Percentiles rank a stretch among this genome's conserved stretches.
phyloP scores from a whole-genome alignment of 2,797 vertebrate genomes.

The Allobates femoralis region DNA sequence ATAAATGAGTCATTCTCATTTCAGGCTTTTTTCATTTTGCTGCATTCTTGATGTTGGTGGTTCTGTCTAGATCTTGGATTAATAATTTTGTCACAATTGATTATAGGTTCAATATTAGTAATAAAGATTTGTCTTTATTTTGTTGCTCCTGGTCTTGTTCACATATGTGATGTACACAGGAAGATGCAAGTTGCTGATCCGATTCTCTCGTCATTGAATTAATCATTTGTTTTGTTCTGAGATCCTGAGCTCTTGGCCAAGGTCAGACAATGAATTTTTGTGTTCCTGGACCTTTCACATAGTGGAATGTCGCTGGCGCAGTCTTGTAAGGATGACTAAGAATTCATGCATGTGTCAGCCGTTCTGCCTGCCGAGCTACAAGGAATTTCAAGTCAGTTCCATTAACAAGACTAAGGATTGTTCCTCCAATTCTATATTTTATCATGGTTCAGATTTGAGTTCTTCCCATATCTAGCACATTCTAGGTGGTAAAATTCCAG shows the following conservation, averaged over 20 bases:
- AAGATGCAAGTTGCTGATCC: conserved; percentile 40
- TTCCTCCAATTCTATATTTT: background rate
- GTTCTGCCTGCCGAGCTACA: conserved; percentile 36
- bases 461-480: background rate
- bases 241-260: conserved; percentile 46
- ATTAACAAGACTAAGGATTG: conserved; percentile 20
- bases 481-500: background rate
- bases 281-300: conserved; percentile 54
- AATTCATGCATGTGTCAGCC: conserved; percentile 59
- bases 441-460: background rate
- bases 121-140: background rate
- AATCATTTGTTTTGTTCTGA: conserved; percentile 53
- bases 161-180: conserved; percentile 20
- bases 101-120: no score
- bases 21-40: background rate
- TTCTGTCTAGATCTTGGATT: background rate
- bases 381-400: conserved; percentile 39
- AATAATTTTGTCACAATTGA: no score
- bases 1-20: conserved; percentile 16
- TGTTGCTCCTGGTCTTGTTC: background rate
- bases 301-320: conserved; percentile 59
- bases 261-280: conserved; percentile 58
- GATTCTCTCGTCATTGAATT: conserved; percentile 41
- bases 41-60: background rate
- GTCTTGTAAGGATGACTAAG: conserved; percentile 58